Base-by-base conservation (phyloP, 2,113 vertebrate species). In the Microtus oregoni region DNA sequence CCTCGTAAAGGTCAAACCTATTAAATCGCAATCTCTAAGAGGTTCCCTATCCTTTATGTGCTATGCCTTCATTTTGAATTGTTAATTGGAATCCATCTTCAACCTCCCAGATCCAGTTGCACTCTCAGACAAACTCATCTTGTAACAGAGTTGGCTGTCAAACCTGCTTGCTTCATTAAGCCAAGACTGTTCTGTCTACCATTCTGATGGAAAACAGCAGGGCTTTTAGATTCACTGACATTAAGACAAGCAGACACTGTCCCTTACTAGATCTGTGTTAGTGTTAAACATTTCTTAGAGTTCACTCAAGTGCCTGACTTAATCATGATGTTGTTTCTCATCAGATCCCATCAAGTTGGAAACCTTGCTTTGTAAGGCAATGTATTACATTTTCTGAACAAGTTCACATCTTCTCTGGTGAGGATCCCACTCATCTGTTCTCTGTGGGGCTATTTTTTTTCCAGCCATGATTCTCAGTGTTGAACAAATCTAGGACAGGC, bases 1-100 rank as follows among this genome's bases (percentile, higher is more conserved):
- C 41, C 79, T 92, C 93, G 32, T 93, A 98, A 97, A 98, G 97
- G 97, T 96, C 97, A 97, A 92, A 47, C 55, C 72, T 96, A 96
- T 98, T 98, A 97, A 96, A 97, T 92, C 86, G 28, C 50, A 89
- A 67, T 82, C 26, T 50, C 89, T 81, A 85, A 92, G 79, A 47
- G 61, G 76, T 92, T 94, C 81, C 24, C 44, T 89, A 90, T 95
- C 72, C 81, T 90, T 95, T 94, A 63, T 3, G 70, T 17, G 83
- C 83, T 90, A 76, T 77, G 41, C 38, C 88, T 95, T 94, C 87
- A 94, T 94, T 96, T 94, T 86, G 79, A 87, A 61, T 91, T 75
- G 65, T 88, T 97, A 94, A 97, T 93, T 86, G 50, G 93, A 97
- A 96, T 86, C 11, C 35, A 90, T 63, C 47, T 94, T 90, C 90